phyloP scores from a whole-genome alignment of 2,113 vertebrate genomes.

The Heliornis fulica region DNA sequence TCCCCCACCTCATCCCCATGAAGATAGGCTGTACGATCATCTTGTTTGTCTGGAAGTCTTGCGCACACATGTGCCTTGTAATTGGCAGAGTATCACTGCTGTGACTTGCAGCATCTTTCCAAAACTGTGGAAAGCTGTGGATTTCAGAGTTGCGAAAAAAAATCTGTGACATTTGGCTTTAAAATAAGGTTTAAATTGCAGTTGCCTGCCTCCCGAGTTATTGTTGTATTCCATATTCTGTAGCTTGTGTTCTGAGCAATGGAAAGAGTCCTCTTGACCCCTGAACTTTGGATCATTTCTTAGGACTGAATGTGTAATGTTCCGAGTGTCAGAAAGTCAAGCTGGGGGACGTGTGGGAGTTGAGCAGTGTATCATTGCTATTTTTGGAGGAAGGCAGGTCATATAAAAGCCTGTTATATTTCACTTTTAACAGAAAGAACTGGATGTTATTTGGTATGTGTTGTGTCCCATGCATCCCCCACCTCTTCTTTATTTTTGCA shows the following conservation, averaged over 20 bases:
- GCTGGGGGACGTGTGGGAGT: background rate
- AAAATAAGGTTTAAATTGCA: background rate
- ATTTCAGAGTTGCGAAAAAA: background rate
- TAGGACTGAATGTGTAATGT: background rate
- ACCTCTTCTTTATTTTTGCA: background rate
- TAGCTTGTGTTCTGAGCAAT: background rate
- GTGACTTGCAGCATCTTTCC: background rate
- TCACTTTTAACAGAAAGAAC: conserved; percentile 2
- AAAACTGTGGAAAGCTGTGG: background rate
- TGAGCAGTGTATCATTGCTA: background rate
- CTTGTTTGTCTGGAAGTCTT: conserved; percentile 1
- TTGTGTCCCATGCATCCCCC: background rate
- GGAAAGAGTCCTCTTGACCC: background rate
- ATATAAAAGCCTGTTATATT: background rate
- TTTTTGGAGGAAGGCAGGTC: background rate
- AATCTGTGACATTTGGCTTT: background rate
- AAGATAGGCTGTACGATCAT: background rate
- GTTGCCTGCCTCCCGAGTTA: background rate
- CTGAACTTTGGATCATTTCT: background rate
- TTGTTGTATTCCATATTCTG: background rate
- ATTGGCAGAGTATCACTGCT: background rate
- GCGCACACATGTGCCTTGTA: background rate
- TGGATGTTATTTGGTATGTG: background rate
- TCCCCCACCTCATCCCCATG: background rate
- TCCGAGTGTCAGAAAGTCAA: background rate